Conservation (phyloP, 2,113 vertebrate species). For the Thryonomys swinderianus region DNA sequence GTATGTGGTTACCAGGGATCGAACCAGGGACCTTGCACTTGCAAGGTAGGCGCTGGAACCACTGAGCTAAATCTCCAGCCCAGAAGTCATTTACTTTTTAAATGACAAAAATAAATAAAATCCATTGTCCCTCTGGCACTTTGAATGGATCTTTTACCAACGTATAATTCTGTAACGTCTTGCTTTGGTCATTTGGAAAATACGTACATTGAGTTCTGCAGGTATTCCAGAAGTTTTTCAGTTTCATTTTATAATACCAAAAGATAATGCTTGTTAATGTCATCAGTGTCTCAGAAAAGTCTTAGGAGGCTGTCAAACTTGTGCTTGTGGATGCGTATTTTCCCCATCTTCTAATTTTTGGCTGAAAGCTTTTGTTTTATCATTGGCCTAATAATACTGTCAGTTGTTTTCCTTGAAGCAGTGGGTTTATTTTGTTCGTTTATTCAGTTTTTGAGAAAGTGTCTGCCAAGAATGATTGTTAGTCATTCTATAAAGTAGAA, state of each 20-base stretch:
- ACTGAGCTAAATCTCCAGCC: no score
- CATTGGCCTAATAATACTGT: slow-evolving; percentile 32
- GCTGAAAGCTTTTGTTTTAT: slow-evolving; percentile 56
- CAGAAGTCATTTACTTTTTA: not conserved
- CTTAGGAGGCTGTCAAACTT: slow-evolving; percentile 21
- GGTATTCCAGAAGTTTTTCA: slow-evolving; percentile 38
- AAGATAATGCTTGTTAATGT: slow-evolving; percentile 45
- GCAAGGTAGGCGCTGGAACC: no score
- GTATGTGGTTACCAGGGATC: no score
- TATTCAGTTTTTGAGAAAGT: slow-evolving; percentile 44
- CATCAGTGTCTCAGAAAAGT: slow-evolving; percentile 9
- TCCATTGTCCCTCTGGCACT: not conserved
- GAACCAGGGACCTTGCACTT: no score
- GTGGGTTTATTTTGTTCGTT: slow-evolving; percentile 14
- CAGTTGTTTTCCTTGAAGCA: slow-evolving; percentile 48
- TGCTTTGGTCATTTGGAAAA: slow-evolving; percentile 52
- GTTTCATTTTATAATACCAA: slow-evolving; percentile 49
- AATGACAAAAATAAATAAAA: not conserved
- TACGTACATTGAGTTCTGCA: slow-evolving; percentile 1
- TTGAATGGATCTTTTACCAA: not conserved
- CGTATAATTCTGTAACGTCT: not conserved
- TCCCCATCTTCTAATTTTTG: slow-evolving; percentile 49
- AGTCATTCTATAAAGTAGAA: slow-evolving; percentile 57
- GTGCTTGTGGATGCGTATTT: not conserved
- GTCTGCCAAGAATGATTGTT: not conserved